Base-by-base conservation (phyloP, 2,797 vertebrate species). In the Orientallactaga sibirica region DNA sequence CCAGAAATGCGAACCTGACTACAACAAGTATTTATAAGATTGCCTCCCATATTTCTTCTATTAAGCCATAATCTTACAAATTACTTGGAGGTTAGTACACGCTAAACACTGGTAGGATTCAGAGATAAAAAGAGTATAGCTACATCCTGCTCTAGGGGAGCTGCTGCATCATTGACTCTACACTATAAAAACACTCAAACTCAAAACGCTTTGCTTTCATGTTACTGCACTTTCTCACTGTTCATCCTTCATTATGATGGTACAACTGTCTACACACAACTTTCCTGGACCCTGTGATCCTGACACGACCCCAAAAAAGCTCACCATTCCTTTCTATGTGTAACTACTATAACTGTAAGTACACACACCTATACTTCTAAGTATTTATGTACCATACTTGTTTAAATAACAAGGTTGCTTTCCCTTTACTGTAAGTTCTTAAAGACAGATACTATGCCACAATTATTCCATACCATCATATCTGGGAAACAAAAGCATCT, bases 81-180 rank as follows among this genome's bases (percentile, higher is more conserved):
- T 66, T 27, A 58, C 5, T 20, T 3, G 4, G 43, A 48, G 4
- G 52, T 8, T 52, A 68, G 18, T 29, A 41, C 33, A 61, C 41
- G 27, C 33, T 61, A 90, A 25, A 33, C 29, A 92, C 18, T 73
- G 24, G 14, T 15, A 58, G n/a, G 20, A 91, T 74, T 88, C 29
- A 70, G 62, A 90, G 58, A 80, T n/a, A 19, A 19, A 86, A 89
- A 85, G 55, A 77, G n/a, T 43, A 81, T 5, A 89, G 18, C 77
- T 19, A 70, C 6, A 76, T 3, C 62, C 37, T 90, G 66, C 27
- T 74, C 55, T 73, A 48, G 27, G 20, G 25, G 22, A 86, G 22
- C 20, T 68, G 27, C 29, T 68, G 25, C 20, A 76, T 27, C 52
- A 58, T 11, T 75, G 43, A 48, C n/a, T 41, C 7, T 84, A 37